phyloP scores from a whole-genome alignment of 2,888 invertebrate species.

The Laothoe populi region DNA sequence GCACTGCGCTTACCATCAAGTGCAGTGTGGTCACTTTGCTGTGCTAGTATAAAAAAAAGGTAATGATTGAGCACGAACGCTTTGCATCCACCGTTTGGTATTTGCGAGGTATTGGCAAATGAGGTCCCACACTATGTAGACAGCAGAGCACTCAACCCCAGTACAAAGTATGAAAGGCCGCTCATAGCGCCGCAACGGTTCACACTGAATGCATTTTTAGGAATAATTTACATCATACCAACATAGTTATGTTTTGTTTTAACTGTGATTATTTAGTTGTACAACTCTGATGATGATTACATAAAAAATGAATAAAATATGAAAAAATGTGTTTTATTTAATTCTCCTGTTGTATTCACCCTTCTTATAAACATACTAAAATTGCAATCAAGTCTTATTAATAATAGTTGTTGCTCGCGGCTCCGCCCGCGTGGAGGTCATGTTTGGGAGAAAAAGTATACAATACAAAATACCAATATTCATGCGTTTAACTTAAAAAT shows the following conservation, averaged over 20 bases:
- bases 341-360: neutral
- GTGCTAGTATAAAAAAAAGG: too few relatives aligned
- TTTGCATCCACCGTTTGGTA: neutral
- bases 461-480: too few relatives aligned
- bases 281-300: conserved; percentile 85
- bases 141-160: conserved; percentile 77
- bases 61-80: conserved; percentile 11
- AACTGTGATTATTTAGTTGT: conserved; percentile 87
- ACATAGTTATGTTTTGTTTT: conserved; percentile 82
- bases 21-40: too few relatives aligned
- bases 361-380: neutral
- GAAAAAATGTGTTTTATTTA: conserved; percentile 62
- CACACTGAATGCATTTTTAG: conserved; percentile 24
- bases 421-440: too few relatives aligned
- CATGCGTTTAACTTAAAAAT: too few relatives aligned
- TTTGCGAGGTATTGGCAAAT: neutral
- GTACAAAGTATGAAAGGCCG: conserved; percentile 62
- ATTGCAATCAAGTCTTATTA: too few relatives aligned
- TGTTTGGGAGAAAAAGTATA: too few relatives aligned
- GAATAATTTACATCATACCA: conserved; percentile 44
- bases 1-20: too few relatives aligned
- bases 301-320: conserved; percentile 83
- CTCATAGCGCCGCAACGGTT: conserved; percentile 7
- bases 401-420: too few relatives aligned
- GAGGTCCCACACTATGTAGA: too few relatives aligned